Evolutionary conservation across 2,797 vertebrate genomes (phyloP).

Genomic region (Falco cherrug): DNA sequence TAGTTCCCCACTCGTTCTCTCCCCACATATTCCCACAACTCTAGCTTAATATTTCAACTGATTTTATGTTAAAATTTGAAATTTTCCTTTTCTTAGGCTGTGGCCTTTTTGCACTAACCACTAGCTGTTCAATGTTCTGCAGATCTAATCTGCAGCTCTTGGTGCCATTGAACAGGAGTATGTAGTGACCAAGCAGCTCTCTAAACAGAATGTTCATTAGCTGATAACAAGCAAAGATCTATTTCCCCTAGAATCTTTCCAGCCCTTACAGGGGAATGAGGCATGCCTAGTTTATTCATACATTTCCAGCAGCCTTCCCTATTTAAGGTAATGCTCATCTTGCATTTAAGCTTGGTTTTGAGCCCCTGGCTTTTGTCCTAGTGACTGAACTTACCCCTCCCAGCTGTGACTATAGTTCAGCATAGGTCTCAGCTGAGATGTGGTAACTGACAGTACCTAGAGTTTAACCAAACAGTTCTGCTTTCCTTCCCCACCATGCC

Average conservation of each 20-base stretch:
- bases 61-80: not conserved
- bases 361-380: not conserved
- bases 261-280: not conserved
- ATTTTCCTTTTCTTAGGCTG: not conserved
- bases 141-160: not conserved
- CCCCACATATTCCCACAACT: not conserved
- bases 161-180: not conserved
- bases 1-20: not conserved
- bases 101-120: not conserved
- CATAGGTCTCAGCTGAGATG: not conserved
- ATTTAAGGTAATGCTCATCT: not conserved
- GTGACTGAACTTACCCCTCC: not conserved
- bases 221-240: not conserved
- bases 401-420: not conserved
- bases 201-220: not conserved
- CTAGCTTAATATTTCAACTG: not conserved
- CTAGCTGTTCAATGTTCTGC: not conserved
- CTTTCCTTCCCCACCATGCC: not conserved
- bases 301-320: not conserved
- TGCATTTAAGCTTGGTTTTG: not conserved
- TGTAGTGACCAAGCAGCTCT: not conserved
- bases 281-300: not conserved
- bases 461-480: not conserved
- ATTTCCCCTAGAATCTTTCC: not conserved
- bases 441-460: not conserved